Evolutionary conservation across 1,140 invertebrate genomes (phyloP).

Genomic region (Adoxophyes honmai): DNA sequence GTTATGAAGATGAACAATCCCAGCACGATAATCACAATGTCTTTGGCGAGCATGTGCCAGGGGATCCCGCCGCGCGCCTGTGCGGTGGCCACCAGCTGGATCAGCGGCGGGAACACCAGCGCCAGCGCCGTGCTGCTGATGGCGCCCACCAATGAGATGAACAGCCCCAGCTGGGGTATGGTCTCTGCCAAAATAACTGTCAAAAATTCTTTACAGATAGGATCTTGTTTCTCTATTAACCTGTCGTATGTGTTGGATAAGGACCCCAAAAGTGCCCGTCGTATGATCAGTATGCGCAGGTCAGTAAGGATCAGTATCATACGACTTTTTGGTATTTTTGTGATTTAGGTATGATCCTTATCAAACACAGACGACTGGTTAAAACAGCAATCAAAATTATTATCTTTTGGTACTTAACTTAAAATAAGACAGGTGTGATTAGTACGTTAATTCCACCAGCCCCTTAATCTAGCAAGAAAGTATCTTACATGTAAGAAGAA

Average conservation of each 20-base stretch:
- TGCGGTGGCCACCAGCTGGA: slow-evolving; percentile 84
- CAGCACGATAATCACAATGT: slow-evolving; percentile 82
- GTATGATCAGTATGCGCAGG: too few relatives aligned
- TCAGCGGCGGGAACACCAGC: slow-evolving; percentile 91
- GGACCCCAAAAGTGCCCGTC: too few relatives aligned
- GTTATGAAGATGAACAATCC: slow-evolving; percentile 84
- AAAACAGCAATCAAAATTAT: too few relatives aligned
- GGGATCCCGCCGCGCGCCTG: slow-evolving; percentile 66
- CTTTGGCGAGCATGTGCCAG: slow-evolving; percentile 75
- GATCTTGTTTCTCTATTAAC: too few relatives aligned
- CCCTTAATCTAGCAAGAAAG: background rate
- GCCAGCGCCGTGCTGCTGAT: slow-evolving; percentile 91
- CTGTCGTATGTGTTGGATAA: too few relatives aligned
- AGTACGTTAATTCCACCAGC: too few relatives aligned
- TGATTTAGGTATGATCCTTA: too few relatives aligned
- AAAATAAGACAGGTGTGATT: too few relatives aligned
- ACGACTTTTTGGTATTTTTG: too few relatives aligned
- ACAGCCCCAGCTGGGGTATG: slow-evolving; percentile 89
- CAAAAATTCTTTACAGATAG: slow-evolving; percentile 45
- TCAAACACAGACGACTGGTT: too few relatives aligned
- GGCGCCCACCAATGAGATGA: slow-evolving; percentile 95
- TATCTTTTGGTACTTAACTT: too few relatives aligned
- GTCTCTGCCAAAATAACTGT: slow-evolving; percentile 88
- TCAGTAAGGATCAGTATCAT: too few relatives aligned
- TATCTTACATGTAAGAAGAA: slow-evolving; percentile 60